These are phyloP conservation scores for Platycercus adscitus DNA, from an alignment of 2,113 vertebrate genomes.

Conservation along the genomic window DNA sequence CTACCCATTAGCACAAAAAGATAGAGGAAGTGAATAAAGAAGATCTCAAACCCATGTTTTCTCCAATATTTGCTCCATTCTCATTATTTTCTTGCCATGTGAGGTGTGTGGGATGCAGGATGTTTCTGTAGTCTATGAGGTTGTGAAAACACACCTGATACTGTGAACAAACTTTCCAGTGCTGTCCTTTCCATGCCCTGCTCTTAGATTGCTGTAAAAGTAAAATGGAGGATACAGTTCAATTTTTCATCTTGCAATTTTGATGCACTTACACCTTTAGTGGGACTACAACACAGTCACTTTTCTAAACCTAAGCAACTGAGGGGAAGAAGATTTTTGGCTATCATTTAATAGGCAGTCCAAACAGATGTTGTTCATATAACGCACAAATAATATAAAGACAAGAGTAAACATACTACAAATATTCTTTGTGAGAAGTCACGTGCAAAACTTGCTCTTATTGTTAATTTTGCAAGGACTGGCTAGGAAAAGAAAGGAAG, in stretches of 20 bases:
- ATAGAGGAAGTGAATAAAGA: not conserved
- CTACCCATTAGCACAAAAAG: not conserved
- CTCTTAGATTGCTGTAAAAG: not conserved
- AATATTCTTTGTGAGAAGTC: not conserved
- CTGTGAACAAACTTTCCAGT: not conserved
- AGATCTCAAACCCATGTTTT: rapidly evolving
- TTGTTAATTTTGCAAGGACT: not conserved
- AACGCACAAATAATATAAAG: not conserved
- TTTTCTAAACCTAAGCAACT: not conserved
- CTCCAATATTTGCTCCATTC: not conserved
- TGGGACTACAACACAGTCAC: not conserved
- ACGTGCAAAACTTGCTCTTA: not conserved
- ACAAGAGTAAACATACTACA: not conserved
- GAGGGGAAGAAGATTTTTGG: not conserved
- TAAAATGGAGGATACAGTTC: rapidly evolving
- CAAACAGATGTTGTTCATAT: not conserved
- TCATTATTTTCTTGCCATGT: not conserved
- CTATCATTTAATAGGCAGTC: not conserved
- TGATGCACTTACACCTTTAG: not conserved
- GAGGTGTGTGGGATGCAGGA: not conserved
- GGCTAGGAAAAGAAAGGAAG: not conserved
- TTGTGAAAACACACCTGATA: not conserved
- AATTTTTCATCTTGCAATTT: not conserved
- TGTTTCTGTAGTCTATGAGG: not conserved
- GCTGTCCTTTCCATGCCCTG: not conserved